Conservation (phyloP, 2,113 vertebrate genomes). For the Cairina moschata region DNA sequence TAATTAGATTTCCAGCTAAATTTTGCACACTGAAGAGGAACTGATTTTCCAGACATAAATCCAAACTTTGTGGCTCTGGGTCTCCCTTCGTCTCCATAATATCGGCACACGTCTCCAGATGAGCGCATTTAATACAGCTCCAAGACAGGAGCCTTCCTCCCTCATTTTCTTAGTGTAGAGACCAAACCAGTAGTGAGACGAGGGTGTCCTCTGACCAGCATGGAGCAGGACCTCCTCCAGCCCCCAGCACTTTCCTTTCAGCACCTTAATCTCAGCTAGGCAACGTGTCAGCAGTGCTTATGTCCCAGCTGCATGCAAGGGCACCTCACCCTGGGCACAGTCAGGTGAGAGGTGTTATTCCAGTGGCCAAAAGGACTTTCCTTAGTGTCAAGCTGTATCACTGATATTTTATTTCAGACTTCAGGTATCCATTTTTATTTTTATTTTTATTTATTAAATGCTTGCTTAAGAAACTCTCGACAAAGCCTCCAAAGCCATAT, state of each 20-base stretch:
- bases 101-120: accelerated
- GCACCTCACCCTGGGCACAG: neutral
- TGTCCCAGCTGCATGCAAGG: neutral
- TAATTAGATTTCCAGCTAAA: conserved; percentile 3
- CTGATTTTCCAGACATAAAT: conserved; percentile 2
- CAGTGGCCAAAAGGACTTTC: neutral
- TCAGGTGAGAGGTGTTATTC: neutral
- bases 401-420: neutral
- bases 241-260: neutral
- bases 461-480: neutral
- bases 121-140: accelerated
- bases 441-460: neutral
- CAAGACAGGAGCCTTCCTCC: neutral
- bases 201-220: neutral
- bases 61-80: neutral
- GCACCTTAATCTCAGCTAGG: accelerated
- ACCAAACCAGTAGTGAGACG: neutral
- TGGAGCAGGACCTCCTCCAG: neutral
- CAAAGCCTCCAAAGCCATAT: neutral
- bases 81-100: neutral
- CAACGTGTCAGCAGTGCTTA: too few species aligned
- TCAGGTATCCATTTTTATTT: neutral
- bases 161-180: neutral
- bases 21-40: neutral
- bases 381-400: neutral